Evolutionary conservation across 2,797 vertebrate species (phyloP), one percentile per base, ranked within the genome.

Genomic region (Phrynocephalus vlangalii): DNA sequence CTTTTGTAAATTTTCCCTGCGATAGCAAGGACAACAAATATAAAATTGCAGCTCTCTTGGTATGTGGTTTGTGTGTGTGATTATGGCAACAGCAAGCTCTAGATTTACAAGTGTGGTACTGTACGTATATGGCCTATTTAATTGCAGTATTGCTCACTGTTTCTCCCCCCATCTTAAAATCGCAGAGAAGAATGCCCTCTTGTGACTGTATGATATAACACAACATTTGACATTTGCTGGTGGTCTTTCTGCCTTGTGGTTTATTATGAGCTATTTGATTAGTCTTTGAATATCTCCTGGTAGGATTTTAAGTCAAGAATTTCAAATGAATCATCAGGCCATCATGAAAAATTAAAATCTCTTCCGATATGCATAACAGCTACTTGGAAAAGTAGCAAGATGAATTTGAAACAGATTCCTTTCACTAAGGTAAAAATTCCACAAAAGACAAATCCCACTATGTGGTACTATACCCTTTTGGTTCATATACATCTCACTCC

Each of bases 101-200:
- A 60, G 6, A 44, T 75, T 60, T 67, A 52, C 78, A 80, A 87
- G 60, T 68, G 26, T 63, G 90, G n/a, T 3, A 44, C 38, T 44
- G 38, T 44, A 44, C 38, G 60, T 5, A 0, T 6, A 28, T 33
- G 84, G 26, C 78, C 38, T 52, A 30, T 24, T 73, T 84, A 26
- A 16, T 28, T 15, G 33, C 38, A 33, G 71, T n/a, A 26, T 22
- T 68, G 13, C 72, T 80, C 26, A 30, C 0, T 28, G 16, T 60
- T 5, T 0, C 0, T 28, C 38, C 38, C 81, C 28, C 13, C 6
- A 20, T 79, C 22, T n/a, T 2, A 44, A 67, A 85, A 72, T 79
- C 20, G 1, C 73, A 82, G 88, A 52, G 79, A 79, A 86, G 75
- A 72, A 78, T 81, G 86, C 92, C 85, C 89, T 90, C 90, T 71